Conservation (phyloP, 2,797 vertebrate genomes). For the Erithacus rubecula region DNA sequence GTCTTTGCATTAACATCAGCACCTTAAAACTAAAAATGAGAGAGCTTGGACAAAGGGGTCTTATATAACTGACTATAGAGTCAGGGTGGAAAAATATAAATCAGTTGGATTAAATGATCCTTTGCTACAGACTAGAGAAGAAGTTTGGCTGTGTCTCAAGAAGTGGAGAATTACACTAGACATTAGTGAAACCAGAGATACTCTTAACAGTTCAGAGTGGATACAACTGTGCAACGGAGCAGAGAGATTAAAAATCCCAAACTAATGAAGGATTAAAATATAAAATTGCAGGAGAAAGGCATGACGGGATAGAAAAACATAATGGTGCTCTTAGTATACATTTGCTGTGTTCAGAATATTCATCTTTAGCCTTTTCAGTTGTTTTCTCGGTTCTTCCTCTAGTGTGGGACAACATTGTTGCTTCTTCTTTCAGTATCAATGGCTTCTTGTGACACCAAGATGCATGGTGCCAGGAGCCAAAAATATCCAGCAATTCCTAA, state of each 20-base stretch:
- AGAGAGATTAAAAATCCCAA: slow-evolving; percentile 54
- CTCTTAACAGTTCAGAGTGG: slow-evolving; percentile 3
- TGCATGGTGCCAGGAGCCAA: background rate
- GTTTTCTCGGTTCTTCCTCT: background rate
- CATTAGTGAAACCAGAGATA: slow-evolving; percentile 20
- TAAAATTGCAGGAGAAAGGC: background rate
- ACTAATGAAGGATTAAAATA: slow-evolving; percentile 25
- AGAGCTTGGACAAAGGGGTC: slow-evolving; percentile 12
- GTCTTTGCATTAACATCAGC: slow-evolving; percentile 8
- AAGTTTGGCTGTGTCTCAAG: slow-evolving; percentile 29
- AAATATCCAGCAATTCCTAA: background rate
- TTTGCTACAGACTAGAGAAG: slow-evolving; percentile 1
- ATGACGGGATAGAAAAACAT: background rate
- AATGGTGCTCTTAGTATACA: background rate
- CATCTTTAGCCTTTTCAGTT: background rate
- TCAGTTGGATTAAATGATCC: slow-evolving; percentile 4
- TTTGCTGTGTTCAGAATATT: background rate
- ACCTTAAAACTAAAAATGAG: slow-evolving; percentile 28
- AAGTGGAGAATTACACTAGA: background rate
- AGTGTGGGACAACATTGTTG: background rate
- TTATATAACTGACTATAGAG: background rate
- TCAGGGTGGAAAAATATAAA: slow-evolving; percentile 14
- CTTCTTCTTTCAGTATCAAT: background rate
- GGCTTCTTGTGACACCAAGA: background rate
- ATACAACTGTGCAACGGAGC: slow-evolving; percentile 28